Percentiles rank a stretch among this genome's conserved stretches.
These are phyloP conservation scores for Agrotis segetum DNA, from an alignment of 2,888 invertebrate genomes.

Conservation along the genomic window DNA sequence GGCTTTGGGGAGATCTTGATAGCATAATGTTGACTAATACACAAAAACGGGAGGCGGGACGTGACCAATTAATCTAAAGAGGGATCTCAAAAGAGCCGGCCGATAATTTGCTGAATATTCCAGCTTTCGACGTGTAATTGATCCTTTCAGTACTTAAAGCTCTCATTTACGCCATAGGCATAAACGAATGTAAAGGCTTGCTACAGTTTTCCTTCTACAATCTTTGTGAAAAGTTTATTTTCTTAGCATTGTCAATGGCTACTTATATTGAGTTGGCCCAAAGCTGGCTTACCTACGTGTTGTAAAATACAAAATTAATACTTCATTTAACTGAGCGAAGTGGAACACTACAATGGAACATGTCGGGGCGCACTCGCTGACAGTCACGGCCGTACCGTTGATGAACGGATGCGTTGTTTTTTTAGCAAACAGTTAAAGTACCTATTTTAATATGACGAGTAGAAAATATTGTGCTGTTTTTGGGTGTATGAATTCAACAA, in stretches of 20 bases:
- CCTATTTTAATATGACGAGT: no score
- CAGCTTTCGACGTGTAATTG: constrained; percentile 28
- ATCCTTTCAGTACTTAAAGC: constrained; percentile 9
- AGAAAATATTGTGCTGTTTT: no score
- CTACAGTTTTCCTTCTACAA: not conserved
- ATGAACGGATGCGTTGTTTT: no score
- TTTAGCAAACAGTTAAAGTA: no score
- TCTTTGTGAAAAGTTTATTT: no score
- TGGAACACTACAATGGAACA: constrained; percentile 11
- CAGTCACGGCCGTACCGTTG: no score
- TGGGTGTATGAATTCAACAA: no score
- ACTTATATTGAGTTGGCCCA: no score
- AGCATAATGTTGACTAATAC: constrained; percentile 36
- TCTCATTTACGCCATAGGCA: not conserved
- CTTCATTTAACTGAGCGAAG: not conserved
- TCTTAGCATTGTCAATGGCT: no score
- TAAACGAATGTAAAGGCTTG: constrained; percentile 7
- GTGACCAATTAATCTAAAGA: constrained; percentile 58
- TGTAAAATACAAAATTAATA: constrained; percentile 2
- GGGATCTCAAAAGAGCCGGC: constrained; percentile 41
- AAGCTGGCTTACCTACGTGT: no score
- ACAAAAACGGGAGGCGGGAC: constrained; percentile 37
- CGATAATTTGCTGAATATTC: constrained; percentile 41
- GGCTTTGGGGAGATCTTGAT: constrained; percentile 12
- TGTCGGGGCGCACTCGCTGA: no score